phyloP scores from a whole-genome alignment of 2,113 vertebrate genomes.

The Gopherus evgoodei region DNA sequence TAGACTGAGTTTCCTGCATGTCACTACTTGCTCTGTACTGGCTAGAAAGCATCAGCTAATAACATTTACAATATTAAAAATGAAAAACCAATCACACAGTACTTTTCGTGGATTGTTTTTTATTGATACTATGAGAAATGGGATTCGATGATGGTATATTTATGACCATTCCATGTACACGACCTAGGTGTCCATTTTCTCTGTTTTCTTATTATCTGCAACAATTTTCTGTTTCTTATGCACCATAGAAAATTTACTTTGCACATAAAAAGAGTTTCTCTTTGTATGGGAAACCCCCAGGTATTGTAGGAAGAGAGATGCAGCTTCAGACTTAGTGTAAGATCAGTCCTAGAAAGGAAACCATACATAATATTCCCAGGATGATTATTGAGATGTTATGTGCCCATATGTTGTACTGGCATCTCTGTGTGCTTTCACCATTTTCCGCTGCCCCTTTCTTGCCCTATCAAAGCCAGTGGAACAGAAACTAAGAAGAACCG shows the following conservation, averaged over 20 bases:
- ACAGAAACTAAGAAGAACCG: not conserved
- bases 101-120: not conserved
- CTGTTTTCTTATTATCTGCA: not conserved
- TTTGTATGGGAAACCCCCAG: not conserved
- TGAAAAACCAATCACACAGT: not conserved
- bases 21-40: not conserved
- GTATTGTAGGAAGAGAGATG: not conserved
- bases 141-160: rapidly evolving
- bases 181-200: not conserved
- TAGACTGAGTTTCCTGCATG: not conserved
- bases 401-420: not conserved
- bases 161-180: rapidly evolving
- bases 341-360: not conserved
- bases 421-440: not conserved
- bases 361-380: not conserved
- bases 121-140: not conserved
- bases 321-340: not conserved
- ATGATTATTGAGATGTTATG: not conserved
- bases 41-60: not conserved
- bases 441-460: not conserved
- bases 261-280: not conserved
- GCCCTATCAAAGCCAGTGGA: not conserved
- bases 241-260: not conserved
- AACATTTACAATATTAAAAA: not conserved
- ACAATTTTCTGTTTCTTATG: not conserved